Evolutionary conservation across 2,113 vertebrate genomes (phyloP).

Genomic region (Syngnathus typhle): DNA sequence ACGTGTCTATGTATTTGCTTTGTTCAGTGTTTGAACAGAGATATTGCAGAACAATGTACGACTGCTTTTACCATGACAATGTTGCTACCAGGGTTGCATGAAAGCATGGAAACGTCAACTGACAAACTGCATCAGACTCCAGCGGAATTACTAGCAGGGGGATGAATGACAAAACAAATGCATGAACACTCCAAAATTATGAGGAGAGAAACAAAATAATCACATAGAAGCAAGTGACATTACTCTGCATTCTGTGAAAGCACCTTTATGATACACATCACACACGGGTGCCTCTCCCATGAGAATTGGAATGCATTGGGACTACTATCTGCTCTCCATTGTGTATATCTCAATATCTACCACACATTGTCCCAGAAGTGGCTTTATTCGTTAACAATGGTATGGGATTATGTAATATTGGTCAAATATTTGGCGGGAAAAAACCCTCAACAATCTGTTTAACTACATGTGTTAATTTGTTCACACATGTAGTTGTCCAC

Average conservation of each 20-base stretch:
- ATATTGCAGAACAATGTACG: no score
- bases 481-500: slow-evolving; percentile 28
- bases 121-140: no score
- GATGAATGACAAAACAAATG: slow-evolving; percentile 19
- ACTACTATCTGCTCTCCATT: slow-evolving; percentile 5
- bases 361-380: neutral
- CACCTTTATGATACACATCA: neutral
- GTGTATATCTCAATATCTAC: neutral
- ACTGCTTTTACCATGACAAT: no score
- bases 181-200: neutral
- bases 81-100: no score
- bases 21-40: no score
- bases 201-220: neutral
- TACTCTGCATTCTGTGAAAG: slow-evolving; percentile 10
- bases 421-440: neutral
- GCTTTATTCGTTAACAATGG: slow-evolving; percentile 11
- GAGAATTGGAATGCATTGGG: neutral
- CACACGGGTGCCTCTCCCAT: neutral
- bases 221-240: neutral
- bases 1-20: no score
- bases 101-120: no score
- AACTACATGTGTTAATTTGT: neutral
- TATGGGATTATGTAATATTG: slow-evolving; percentile 5
- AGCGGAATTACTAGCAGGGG: no score
- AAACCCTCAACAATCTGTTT: neutral